phyloP scores from a whole-genome alignment of 2,113 vertebrate species.

The Amia ocellicauda region DNA sequence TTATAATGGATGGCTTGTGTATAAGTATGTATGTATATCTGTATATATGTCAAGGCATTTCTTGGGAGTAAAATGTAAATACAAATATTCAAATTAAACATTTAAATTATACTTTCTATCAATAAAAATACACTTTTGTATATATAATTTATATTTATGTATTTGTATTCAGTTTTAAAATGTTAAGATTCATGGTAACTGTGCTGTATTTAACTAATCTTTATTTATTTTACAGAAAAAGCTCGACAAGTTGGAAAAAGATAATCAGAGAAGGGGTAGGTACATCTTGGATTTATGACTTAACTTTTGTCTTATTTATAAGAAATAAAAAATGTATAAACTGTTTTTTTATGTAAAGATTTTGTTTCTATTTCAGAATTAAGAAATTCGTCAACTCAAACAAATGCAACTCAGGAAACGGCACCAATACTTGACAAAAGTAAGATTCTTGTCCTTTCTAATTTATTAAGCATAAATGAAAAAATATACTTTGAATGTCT shows the following conservation, averaged over 20 bases:
- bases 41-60: too few relatives aligned
- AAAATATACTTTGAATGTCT: too few relatives aligned
- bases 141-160: too few relatives aligned
- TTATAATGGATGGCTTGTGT: too few relatives aligned
- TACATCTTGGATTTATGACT: background rate
- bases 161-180: too few relatives aligned
- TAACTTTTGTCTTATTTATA: conserved; percentile 15
- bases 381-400: conserved; percentile 73
- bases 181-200: too few relatives aligned
- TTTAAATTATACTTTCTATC: too few relatives aligned
- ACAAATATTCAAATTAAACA: too few relatives aligned
- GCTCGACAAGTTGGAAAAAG: conserved; percentile 61
- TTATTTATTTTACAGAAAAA: conserved; percentile 62
- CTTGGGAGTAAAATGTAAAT: too few relatives aligned
- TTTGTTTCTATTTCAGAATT: conserved; percentile 52
- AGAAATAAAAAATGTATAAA: conserved; percentile 1
- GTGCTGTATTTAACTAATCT: background rate
- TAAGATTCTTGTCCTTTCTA: conserved; percentile 41
- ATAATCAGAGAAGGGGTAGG: conserved; percentile 74
- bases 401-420: conserved; percentile 52
- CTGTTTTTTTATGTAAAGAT: conserved; percentile 22
- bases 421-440: conserved; percentile 77
- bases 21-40: too few relatives aligned
- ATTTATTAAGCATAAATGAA: too few relatives aligned
- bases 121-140: too few relatives aligned